Percentiles rank a stretch among this genome's conserved stretches.
Evolutionary conservation across 2,797 vertebrate species (phyloP).

Genomic region (Kryptopterus vitreolus): DNA sequence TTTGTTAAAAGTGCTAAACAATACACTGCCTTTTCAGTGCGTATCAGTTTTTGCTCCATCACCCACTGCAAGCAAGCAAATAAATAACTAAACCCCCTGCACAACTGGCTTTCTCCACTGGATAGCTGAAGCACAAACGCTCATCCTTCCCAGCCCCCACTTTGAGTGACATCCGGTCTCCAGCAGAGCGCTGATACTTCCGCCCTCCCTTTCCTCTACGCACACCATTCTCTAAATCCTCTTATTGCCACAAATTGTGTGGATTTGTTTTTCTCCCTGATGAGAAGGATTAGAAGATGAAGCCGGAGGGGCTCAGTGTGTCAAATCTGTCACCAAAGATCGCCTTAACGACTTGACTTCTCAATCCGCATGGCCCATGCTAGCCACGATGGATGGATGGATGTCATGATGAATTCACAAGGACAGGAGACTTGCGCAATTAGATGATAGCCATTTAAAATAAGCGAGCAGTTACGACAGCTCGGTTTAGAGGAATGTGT

Average conservation of each 20-base stretch:
- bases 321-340: constrained; percentile 24
- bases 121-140: constrained; percentile 13
- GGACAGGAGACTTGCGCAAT: neutral
- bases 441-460: neutral
- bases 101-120: constrained; percentile 9
- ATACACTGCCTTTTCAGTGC: too few relatives aligned
- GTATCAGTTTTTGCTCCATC: neutral
- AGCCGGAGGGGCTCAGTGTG: constrained; percentile 32
- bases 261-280: constrained; percentile 78
- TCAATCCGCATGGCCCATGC: neutral
- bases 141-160: neutral
- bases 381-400: neutral
- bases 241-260: constrained; percentile 64
- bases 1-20: neutral
- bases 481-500: neutral
- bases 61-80: neutral
- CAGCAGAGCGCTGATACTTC: neutral
- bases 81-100: neutral
- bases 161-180: constrained; percentile 10
- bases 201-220: neutral
- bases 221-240: constrained; percentile 65
- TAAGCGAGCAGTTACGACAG: neutral
- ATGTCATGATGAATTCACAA: neutral
- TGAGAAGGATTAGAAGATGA: constrained; percentile 79
- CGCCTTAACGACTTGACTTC: constrained; percentile 8